These are phyloP conservation scores for Solea senegalensis DNA, from an alignment of 2,113 vertebrate genomes.

Conservation along the genomic window DNA sequence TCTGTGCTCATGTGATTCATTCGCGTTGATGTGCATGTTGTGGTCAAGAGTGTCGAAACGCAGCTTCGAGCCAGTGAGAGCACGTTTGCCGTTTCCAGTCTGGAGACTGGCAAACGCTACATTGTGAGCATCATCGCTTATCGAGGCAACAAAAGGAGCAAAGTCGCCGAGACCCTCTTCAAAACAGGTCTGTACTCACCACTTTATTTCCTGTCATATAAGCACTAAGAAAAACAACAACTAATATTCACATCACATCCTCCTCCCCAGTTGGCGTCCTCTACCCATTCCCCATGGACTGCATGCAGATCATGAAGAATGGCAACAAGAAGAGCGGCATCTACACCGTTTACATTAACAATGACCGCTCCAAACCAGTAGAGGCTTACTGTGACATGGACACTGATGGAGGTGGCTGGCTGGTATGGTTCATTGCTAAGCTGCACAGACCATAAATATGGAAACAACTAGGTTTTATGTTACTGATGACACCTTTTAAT, in stretches of 20 bases:
- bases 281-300: conserved; percentile 85
- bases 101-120: conserved; percentile 80
- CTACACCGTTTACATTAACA: conserved; percentile 83
- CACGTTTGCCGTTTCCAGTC: conserved; percentile 74
- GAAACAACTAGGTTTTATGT: not conserved
- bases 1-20: conserved; percentile 4
- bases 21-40: conserved; percentile 21
- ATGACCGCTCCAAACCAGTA: conserved; percentile 74
- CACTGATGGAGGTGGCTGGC: conserved; percentile 88
- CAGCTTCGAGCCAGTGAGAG: conserved; percentile 70
- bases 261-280: conserved; percentile 70
- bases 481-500: not conserved
- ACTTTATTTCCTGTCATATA: not conserved
- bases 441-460: not conserved
- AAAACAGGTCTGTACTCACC: conserved; percentile 80
- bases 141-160: conserved; percentile 82
- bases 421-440: conserved; percentile 72
- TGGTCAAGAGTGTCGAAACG: conserved; percentile 77
- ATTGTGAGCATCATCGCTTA: conserved; percentile 83
- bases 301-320: conserved; percentile 85
- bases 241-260: not conserved
- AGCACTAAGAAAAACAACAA: not conserved
- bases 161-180: conserved; percentile 74
- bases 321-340: conserved; percentile 77
- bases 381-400: conserved; percentile 90